These are phyloP conservation scores for Drosophila truncata DNA, from an alignment of 1,140 invertebrate genomes.

Conservation along the genomic window DNA sequence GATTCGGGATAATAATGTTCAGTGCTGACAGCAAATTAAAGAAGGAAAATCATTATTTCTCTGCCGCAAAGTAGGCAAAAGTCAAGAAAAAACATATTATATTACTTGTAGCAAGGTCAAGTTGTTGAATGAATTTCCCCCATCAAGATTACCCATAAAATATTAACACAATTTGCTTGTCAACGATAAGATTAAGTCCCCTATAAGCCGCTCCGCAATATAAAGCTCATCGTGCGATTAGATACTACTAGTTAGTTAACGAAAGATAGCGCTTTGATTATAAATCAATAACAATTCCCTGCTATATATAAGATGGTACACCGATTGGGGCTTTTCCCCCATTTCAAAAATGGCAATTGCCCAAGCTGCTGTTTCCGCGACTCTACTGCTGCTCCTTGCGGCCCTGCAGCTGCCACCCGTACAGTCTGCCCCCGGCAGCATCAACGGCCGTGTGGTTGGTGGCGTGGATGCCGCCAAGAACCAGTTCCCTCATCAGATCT, in stretches of 20 bases:
- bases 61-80: slow-evolving; percentile 24
- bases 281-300: slow-evolving; percentile 9
- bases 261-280: not conserved
- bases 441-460: slow-evolving; percentile 85
- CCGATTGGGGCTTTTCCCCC: slow-evolving; percentile 2
- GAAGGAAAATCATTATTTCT: not conserved
- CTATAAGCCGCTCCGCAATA: slow-evolving; percentile 1
- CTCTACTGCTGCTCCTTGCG: not conserved
- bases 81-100: no score
- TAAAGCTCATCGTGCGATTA: slow-evolving; percentile 22
- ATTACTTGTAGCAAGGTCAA: slow-evolving; percentile 1
- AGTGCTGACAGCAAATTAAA: not conserved
- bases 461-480: slow-evolving; percentile 83
- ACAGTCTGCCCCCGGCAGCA: slow-evolving; percentile 37
- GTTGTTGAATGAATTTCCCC: slow-evolving; percentile 9
- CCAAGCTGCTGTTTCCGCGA: not conserved
- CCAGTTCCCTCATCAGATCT: slow-evolving; percentile 86
- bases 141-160: slow-evolving; percentile 5
- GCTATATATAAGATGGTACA: slow-evolving; percentile 13
- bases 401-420: slow-evolving; percentile 15
- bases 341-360: slow-evolving; percentile 29
- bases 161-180: slow-evolving; percentile 2
- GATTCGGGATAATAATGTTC: slow-evolving; percentile 7
- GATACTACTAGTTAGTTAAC: not conserved
- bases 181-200: slow-evolving; percentile 5